phyloP scores from a whole-genome alignment of 1,140 invertebrate genomes.

The Cydia amplana region DNA sequence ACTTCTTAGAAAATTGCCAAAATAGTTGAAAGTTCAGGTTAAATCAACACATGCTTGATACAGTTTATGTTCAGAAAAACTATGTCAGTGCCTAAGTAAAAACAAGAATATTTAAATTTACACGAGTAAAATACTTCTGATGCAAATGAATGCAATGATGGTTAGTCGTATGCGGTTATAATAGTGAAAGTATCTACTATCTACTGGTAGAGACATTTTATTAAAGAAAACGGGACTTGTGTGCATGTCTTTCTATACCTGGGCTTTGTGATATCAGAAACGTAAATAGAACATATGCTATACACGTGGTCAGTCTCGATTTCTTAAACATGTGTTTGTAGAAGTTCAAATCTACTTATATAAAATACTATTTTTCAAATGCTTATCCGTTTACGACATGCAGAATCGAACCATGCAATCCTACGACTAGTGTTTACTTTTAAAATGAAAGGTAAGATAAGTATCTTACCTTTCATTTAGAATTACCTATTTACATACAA shows the following conservation, averaged over 20 bases:
- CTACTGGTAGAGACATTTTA: background rate
- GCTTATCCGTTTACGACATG: background rate
- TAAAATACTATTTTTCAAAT: background rate
- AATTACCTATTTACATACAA: background rate
- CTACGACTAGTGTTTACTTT: background rate
- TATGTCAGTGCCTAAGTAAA: background rate
- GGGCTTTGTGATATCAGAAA: background rate
- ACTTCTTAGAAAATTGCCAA: background rate
- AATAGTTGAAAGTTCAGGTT: background rate
- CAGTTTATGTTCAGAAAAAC: background rate
- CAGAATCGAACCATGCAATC: background rate
- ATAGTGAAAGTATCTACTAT: constrained; percentile 1
- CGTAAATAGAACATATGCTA: background rate
- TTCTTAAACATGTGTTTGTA: background rate
- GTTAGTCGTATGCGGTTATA: constrained; percentile 16
- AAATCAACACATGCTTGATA: background rate
- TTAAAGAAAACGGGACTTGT: constrained; percentile 5
- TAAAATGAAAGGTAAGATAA: background rate
- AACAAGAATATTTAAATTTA: background rate
- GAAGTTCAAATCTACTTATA: background rate
- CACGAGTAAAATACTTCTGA: background rate
- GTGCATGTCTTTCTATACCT: background rate
- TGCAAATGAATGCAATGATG: constrained; percentile 15
- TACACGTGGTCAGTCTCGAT: background rate
- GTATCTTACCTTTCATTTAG: too few relatives aligned